Percentiles rank a stretch among this genome's conserved stretches.
Evolutionary conservation across 2,113 vertebrate genomes (phyloP).

Genomic region (Oxyruncus cristatus): DNA sequence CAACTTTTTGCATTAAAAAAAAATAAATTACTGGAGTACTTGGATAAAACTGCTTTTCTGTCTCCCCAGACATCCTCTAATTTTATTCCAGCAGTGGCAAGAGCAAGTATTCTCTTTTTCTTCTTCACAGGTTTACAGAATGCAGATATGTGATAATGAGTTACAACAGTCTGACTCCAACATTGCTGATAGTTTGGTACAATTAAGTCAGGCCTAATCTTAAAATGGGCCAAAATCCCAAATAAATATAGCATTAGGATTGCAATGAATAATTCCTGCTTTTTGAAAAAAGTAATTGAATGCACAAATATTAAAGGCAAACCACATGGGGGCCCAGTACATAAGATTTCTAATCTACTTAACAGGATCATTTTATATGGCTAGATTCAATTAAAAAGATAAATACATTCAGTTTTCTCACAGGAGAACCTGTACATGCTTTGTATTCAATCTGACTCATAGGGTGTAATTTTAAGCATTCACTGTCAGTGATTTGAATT

Average conservation of each 20-base stretch:
- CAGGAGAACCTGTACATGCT: slow-evolving; percentile 39
- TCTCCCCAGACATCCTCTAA: not conserved
- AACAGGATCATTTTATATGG: slow-evolving; percentile 58
- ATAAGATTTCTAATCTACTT: slow-evolving; percentile 74
- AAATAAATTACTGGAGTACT: not conserved
- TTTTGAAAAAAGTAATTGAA: slow-evolving; percentile 62
- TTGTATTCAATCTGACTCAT: slow-evolving; percentile 22
- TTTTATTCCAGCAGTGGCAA: not conserved
- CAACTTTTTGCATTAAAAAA: not conserved
- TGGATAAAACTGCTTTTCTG: not conserved
- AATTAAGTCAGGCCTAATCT: slow-evolving; percentile 69
- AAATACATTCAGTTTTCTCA: slow-evolving; percentile 51
- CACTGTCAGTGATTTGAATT: not conserved
- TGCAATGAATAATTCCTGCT: slow-evolving; percentile 52
- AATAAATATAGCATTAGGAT: slow-evolving; percentile 64
- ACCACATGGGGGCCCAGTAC: slow-evolving; percentile 3
- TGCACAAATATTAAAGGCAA: slow-evolving; percentile 50
- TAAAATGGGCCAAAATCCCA: slow-evolving; percentile 69
- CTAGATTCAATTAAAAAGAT: slow-evolving; percentile 71
- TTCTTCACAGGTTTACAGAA: not conserved
- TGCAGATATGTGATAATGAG: not conserved
- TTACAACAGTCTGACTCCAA: slow-evolving; percentile 10
- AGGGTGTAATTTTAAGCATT: slow-evolving; percentile 42
- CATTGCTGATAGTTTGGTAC: slow-evolving; percentile 34
- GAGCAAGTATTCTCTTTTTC: not conserved